phyloP scores from a whole-genome alignment of 2,888 invertebrate species.

The Oeneis ivallda region DNA sequence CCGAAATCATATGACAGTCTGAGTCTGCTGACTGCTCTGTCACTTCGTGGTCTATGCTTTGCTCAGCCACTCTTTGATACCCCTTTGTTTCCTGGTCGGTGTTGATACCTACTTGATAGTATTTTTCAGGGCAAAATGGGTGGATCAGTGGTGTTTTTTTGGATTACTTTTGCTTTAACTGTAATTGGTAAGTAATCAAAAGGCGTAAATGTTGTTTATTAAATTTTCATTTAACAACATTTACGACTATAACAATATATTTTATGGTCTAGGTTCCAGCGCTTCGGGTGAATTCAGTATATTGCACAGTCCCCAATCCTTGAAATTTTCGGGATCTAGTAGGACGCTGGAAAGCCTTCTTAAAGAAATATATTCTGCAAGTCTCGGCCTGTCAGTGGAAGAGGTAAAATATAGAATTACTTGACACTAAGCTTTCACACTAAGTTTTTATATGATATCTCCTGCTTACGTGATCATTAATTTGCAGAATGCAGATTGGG shows the following conservation, averaged over 20 bases:
- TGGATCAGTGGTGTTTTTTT: conserved; percentile 64
- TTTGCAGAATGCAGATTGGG: conserved; percentile 84
- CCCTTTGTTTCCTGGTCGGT: no score
- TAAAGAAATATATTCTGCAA: conserved; percentile 87
- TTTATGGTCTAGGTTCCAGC: conserved; percentile 65
- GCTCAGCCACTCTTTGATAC: no score
- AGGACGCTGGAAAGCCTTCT: conserved; percentile 83
- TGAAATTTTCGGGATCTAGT: conserved; percentile 85
- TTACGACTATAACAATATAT: conserved; percentile 9
- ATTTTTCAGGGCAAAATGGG: conserved; percentile 67
- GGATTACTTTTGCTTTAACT: conserved; percentile 61
- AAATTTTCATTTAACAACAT: conserved; percentile 16
- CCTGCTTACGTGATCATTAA: not conserved
- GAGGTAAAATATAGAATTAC: conserved; percentile 70
- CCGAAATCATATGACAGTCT: conserved; percentile 72
- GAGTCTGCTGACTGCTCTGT: no score
- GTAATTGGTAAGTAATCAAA: conserved; percentile 62
- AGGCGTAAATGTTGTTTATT: no score
- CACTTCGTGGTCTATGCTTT: no score
- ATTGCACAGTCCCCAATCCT: conserved; percentile 85
- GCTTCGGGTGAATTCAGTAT: conserved; percentile 86
- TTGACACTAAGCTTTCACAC: not conserved
- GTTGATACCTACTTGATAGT: no score
- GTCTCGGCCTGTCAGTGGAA: conserved; percentile 87
- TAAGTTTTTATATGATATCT: not conserved